A percentile compares a stretch with the other conserved stretches of the same genome.
Evolutionary conservation across 2,888 invertebrate genomes (phyloP).

Genomic region (Branchellion lobata): DNA sequence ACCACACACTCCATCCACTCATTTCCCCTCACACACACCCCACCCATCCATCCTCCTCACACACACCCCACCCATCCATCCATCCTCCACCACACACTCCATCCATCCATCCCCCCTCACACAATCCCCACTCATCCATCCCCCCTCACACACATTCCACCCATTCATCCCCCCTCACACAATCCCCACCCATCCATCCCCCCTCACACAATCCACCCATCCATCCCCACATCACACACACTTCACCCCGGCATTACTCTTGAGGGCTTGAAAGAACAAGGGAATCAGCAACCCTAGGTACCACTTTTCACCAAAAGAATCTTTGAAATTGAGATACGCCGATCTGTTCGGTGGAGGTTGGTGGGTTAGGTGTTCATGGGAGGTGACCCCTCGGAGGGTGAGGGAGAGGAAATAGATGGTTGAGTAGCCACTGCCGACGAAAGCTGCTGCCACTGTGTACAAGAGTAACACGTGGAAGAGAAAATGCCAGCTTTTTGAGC

Average conservation of each 20-base stretch:
- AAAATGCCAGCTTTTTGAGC: background rate
- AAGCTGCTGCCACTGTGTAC: background rate
- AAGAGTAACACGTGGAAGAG: background rate
- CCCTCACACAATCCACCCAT: no score
- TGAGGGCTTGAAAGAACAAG: background rate
- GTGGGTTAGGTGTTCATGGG: background rate
- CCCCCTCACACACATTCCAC: no score
- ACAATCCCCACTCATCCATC: no score
- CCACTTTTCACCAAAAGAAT: background rate
- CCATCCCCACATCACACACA: background rate
- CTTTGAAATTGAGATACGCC: background rate
- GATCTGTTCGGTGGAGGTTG: background rate
- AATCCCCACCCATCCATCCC: no score
- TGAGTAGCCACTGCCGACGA: background rate
- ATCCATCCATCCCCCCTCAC: no score
- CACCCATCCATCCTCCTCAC: no score
- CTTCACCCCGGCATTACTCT: background rate
- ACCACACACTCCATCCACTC: no score
- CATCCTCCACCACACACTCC: no score
- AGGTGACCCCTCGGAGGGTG: slow-evolving; percentile 6
- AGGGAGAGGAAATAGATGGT: background rate
- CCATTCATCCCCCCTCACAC: no score
- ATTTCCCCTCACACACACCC: no score
- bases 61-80: no score
- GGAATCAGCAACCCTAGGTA: background rate